Evolutionary conservation across 2,888 invertebrate species (phyloP).

Genomic region (Carpatolechia fugitivella): DNA sequence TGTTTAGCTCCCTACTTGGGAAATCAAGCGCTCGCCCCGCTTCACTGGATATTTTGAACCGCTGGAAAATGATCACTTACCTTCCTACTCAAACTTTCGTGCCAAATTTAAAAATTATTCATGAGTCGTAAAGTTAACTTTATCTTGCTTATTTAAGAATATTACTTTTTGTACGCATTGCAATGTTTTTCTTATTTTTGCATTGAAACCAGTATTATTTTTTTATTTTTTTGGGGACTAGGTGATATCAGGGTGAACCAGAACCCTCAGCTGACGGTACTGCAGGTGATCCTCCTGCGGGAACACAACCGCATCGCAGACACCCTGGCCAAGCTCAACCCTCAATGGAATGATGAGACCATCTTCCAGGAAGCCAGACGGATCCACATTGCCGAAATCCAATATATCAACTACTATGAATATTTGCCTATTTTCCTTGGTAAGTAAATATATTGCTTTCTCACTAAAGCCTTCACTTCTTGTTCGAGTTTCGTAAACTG

Average conservation of each 20-base stretch:
- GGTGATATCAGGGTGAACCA: conserved; percentile 86
- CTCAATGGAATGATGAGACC: conserved; percentile 87
- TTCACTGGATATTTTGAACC: background rate
- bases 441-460: conserved; percentile 45
- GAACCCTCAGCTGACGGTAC: conserved; percentile 84
- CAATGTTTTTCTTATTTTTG: too few relatives aligned
- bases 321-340: conserved; percentile 81
- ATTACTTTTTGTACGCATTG: too few relatives aligned
- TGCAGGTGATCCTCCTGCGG: conserved; percentile 83
- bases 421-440: conserved; percentile 87
- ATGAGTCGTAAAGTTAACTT: too few relatives aligned
- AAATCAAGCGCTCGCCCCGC: background rate
- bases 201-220: too few relatives aligned
- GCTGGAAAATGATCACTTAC: too few relatives aligned
- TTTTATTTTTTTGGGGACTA: too few relatives aligned
- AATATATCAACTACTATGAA: conserved; percentile 87
- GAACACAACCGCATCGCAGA: conserved; percentile 88
- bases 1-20: background rate
- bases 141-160: too few relatives aligned
- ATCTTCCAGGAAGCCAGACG: conserved; percentile 86
- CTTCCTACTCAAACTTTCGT: too few relatives aligned
- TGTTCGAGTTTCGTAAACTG: too few relatives aligned
- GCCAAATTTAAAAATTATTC: too few relatives aligned
- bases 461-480: too few relatives aligned
- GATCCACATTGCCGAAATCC: conserved; percentile 84